Evolutionary conservation across 2,888 invertebrate species (phyloP).

Genomic region (Idaea straminata): DNA sequence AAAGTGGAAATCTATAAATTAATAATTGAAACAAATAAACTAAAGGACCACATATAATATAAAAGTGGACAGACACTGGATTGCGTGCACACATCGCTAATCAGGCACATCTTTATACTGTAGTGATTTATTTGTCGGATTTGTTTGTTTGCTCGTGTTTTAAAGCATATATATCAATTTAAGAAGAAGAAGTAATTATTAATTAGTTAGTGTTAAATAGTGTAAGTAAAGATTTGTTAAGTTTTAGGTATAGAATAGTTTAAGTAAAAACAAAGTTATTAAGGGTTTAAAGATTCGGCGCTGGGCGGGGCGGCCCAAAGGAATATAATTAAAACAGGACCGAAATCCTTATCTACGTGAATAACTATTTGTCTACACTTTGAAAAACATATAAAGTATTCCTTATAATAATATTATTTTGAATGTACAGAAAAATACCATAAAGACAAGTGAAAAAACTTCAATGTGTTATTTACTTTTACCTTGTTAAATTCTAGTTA

Average conservation of each 20-base stretch:
- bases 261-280: slow-evolving; percentile 36
- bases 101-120: slow-evolving; percentile 70
- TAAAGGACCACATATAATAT: slow-evolving; percentile 78
- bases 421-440: slow-evolving; percentile 5
- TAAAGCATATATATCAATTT: slow-evolving; percentile 37
- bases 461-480: slow-evolving; percentile 14
- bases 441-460: slow-evolving; percentile 14
- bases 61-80: slow-evolving; percentile 73
- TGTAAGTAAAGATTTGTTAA: slow-evolving; percentile 67
- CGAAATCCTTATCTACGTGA: slow-evolving; percentile 65
- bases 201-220: slow-evolving; percentile 50
- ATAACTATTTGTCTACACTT: slow-evolving; percentile 61
- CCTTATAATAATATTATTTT: slow-evolving; percentile 14
- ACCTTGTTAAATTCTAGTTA: background rate
- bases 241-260: slow-evolving; percentile 54
- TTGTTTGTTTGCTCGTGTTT: slow-evolving; percentile 55
- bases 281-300: slow-evolving; percentile 69
- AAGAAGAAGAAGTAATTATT: slow-evolving; percentile 13
- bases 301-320: slow-evolving; percentile 75
- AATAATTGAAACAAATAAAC: slow-evolving; percentile 58
- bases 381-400: slow-evolving; percentile 39
- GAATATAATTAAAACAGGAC: slow-evolving; percentile 44
- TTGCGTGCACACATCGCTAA: slow-evolving; percentile 75
- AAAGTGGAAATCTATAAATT: slow-evolving; percentile 58
- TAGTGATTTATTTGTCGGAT: slow-evolving; percentile 41